These are phyloP conservation scores for Oxyruncus cristatus DNA, from an alignment of 2,113 vertebrate genomes.

Conservation along the genomic window DNA sequence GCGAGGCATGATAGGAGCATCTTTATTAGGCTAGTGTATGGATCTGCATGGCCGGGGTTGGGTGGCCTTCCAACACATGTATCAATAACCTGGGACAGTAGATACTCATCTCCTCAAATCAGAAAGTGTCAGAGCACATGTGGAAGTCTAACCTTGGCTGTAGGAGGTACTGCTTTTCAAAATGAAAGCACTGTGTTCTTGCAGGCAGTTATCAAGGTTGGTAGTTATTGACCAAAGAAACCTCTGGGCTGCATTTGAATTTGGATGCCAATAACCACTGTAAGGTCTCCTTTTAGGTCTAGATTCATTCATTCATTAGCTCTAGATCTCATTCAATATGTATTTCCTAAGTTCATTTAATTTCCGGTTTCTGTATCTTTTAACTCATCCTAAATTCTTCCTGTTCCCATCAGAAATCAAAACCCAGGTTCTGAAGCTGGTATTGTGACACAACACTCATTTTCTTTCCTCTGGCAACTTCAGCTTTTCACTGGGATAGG, in stretches of 20 bases:
- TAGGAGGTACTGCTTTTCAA: neutral
- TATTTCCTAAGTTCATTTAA: neutral
- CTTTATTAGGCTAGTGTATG: neutral
- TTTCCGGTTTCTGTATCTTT: neutral
- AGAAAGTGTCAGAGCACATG: neutral
- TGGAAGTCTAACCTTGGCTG: neutral
- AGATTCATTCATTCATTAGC: too few species aligned
- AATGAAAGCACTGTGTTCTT: neutral
- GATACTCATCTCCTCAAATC: neutral
- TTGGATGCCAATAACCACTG: neutral
- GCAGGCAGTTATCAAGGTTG: neutral
- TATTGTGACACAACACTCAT: neutral
- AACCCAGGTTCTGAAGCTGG: neutral
- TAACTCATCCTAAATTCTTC: neutral
- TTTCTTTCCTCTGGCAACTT: neutral
- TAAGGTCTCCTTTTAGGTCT: neutral
- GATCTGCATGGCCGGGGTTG: neutral
- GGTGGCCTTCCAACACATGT: rapidly evolving
- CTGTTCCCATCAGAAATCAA: neutral
- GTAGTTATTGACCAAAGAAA: neutral
- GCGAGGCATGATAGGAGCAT: neutral
- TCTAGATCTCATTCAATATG: neutral
- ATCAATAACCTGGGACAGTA: neutral
- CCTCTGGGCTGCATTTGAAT: neutral
- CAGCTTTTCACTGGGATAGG: neutral